Evolutionary conservation across 2,888 invertebrate genomes (phyloP), one percentile per base, ranked within the genome.

Genomic region (Conistra vaccinii): DNA sequence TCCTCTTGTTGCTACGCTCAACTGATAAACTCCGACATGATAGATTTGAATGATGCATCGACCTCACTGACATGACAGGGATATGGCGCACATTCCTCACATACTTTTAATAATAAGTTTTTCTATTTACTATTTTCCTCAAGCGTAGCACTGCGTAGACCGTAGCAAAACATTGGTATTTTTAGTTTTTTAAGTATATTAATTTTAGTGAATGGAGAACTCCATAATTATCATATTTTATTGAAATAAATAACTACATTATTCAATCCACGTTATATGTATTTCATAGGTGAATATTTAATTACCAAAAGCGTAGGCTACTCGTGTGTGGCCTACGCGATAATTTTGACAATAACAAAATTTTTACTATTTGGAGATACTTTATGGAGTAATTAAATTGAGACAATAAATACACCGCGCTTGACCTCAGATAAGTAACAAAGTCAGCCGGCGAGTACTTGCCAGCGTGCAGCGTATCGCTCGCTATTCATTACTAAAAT

Each of bases 371-470:
- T 86, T 82, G 76, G 72, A 81, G 81, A 87, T 89, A 89, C 86
- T 85, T 90, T 88, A 90, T 85, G 72, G 80, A 90, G 88, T 88
- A 88, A 91, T 93, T 91, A 90, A 90, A 90, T 87, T 83, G 81
- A 87, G 81, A 86, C 86, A 88, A 90, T 89, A 88, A 91, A 90
- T 91, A 88, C 85, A 88, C 82, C 83, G 87, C 72, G 85, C 76
- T 75, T 90, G 91, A 92, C 91, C 91, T 86, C 69, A 84, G 93
- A 93, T 93, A 93, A 91, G 83, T 85, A 66, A 91, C 89, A 92
- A 92, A 92, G 91, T 90, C 89, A 80, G 86, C 89, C 89, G 90
- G 87, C 89, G 73, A 73, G 83, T 78, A 81, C 69, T 86, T 76
- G 83, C 78, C 73, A 76, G 60, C 73, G 60, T 84, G 86, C 73